Evolutionary conservation across 1,140 invertebrate species (phyloP).

Genomic region (Adoxophyes honmai): DNA sequence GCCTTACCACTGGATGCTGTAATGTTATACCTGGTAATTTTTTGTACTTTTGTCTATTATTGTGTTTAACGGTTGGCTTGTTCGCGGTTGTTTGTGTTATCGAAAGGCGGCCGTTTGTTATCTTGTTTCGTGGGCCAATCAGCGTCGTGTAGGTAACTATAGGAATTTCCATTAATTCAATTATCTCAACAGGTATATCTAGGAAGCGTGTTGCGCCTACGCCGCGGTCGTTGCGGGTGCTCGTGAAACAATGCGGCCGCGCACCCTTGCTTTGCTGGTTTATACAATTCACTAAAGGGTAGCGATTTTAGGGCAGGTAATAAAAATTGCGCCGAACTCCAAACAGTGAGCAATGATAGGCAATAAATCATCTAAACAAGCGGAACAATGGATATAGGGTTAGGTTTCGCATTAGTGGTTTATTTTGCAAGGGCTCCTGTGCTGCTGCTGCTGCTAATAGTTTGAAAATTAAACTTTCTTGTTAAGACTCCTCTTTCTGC

Average conservation of each 20-base stretch:
- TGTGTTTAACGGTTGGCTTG: slow-evolving; percentile 2
- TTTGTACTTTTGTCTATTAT: background rate
- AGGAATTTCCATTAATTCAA: slow-evolving; percentile 11
- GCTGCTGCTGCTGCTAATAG: no score
- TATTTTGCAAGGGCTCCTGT: no score
- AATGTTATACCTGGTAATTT: slow-evolving; percentile 6
- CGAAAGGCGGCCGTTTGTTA: background rate
- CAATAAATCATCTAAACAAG: no score
- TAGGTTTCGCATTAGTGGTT: no score
- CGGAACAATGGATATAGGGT: no score
- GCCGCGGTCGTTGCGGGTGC: slow-evolving; percentile 22
- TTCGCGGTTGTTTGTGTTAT: background rate
- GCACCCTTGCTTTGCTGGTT: slow-evolving; percentile 25
- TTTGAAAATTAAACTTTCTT: no score
- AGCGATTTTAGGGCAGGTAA: slow-evolving; percentile 24
- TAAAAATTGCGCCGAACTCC: no score
- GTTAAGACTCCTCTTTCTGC: no score
- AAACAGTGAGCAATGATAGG: no score
- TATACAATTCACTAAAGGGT: slow-evolving; percentile 20
- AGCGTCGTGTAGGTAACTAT: background rate
- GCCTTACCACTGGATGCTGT: slow-evolving; percentile 46
- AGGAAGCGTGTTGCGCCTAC: slow-evolving; percentile 34
- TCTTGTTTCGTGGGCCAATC: background rate
- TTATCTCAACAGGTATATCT: slow-evolving; percentile 27
- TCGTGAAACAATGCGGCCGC: slow-evolving; percentile 38